Evolutionary conservation across 2,113 vertebrate species (phyloP), one percentile per base, ranked within the genome.

Genomic region (Empidonax alnorum): DNA sequence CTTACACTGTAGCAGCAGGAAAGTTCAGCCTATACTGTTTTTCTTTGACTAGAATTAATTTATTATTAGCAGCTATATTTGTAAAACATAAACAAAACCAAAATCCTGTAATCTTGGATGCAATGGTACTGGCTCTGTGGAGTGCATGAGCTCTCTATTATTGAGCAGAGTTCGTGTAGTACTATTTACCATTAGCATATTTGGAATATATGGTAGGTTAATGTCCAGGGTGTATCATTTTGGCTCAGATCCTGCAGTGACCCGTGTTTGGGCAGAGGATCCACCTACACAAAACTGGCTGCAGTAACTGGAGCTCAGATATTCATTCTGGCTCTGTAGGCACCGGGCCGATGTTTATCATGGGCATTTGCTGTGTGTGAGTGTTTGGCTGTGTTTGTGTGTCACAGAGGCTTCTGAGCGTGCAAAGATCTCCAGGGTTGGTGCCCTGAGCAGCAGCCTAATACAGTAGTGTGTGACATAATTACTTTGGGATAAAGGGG

Each of bases 21-120:
- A 92, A 94, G 96, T 94, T 96, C 83, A 87, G 71, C 92, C 87
- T 93, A 27, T 94, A 53, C 79, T 78, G 7, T 85, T 92, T 65
- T 91, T 58, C 77, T 90, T 35, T 93, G 92, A 93, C 68, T 94
- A 91, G n/a, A 83, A 30, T 77, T 55, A 77, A 84, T 93, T 93
- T 56, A 84, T 93, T 93, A 80, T 82, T 91, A 80, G 83, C 67
- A 62, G 72, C 65, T 56, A 28, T 65, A 12, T 84, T 56, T 89
- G 33, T 67, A 56, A 90, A 86, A 65, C 30, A 42, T 24, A 33
- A 66, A 71, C 56, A 75, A 80, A 87, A 4, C 53, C 20, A 35
- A 63, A 66, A 44, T 80, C 20, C 47, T 91, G 47, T 77, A 30
- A 18, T 59, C 33, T 68, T 53, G 35, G 31, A 58, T 71, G 52